These are phyloP conservation scores for Drosophila elegans DNA, from an alignment of 1,140 invertebrate genomes.

Conservation along the genomic window DNA sequence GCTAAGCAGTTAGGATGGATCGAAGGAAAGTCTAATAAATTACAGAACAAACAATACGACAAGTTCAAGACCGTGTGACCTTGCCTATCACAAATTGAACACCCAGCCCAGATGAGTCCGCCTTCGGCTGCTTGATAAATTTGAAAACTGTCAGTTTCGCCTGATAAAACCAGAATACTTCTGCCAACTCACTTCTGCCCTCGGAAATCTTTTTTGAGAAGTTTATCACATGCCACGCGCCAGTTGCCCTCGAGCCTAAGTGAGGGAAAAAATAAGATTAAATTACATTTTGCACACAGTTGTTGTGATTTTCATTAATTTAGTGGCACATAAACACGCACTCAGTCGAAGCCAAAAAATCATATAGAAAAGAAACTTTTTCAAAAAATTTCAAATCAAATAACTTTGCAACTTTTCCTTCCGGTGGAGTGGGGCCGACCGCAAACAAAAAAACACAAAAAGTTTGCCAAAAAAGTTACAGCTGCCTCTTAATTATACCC, in stretches of 20 bases:
- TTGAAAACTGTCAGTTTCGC: conserved; percentile 71
- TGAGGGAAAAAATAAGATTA: conserved; percentile 54
- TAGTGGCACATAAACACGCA: conserved; percentile 72
- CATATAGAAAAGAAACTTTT: conserved; percentile 54
- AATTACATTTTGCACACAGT: conserved; percentile 80
- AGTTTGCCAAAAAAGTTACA: conserved; percentile 40
- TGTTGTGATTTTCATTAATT: conserved; percentile 82
- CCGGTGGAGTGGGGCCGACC: conserved; percentile 32
- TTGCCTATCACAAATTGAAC: conserved; percentile 54
- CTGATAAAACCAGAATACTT: conserved; percentile 59
- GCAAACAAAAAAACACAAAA: conserved; percentile 60
- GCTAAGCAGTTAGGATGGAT: conserved; percentile 6
- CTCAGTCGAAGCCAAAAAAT: conserved; percentile 27
- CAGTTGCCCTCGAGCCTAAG: conserved; percentile 40
- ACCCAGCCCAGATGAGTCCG: conserved; percentile 46
- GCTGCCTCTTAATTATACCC: conserved; percentile 45
- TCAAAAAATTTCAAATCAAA: conserved; percentile 74
- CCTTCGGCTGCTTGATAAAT: conserved; percentile 66
- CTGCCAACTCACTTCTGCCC: conserved; percentile 10
- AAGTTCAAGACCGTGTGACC: conserved; percentile 54
- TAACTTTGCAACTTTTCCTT: conserved; percentile 70
- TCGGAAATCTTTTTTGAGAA: conserved; percentile 27
- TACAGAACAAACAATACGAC: conserved; percentile 49
- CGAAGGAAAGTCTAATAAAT: conserved; percentile 55
- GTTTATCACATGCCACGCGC: conserved; percentile 57